Evolutionary conservation across 2,797 vertebrate genomes (phyloP).

Genomic region (Cercopithecus diana): DNA sequence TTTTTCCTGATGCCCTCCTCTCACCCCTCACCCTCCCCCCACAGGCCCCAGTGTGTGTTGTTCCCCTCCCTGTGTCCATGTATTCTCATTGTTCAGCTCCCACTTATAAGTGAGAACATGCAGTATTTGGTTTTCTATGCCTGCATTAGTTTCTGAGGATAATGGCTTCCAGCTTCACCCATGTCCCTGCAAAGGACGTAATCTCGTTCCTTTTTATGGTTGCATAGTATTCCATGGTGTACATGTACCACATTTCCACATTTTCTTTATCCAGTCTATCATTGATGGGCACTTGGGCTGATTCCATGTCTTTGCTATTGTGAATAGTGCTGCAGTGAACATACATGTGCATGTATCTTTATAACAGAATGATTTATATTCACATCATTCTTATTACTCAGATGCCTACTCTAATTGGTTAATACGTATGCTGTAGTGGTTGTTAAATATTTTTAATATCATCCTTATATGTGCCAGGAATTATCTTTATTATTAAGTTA

Average conservation of each 20-base stretch:
- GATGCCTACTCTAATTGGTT: background rate
- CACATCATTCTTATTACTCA: background rate
- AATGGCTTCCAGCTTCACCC: background rate
- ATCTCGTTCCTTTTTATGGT: background rate
- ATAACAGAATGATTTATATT: background rate
- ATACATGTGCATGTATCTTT: background rate
- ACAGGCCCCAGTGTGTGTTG: no score
- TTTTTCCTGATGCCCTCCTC: background rate
- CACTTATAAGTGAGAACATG: background rate
- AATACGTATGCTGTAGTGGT: background rate
- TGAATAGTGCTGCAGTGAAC: background rate
- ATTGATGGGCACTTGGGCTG: background rate
- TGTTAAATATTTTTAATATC: background rate
- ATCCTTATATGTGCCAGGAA: background rate
- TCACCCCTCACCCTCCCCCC: background rate
- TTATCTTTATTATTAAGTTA: constrained; percentile 10
- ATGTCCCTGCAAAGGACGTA: background rate
- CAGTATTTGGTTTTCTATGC: background rate
- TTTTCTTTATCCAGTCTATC: background rate
- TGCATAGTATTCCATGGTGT: background rate
- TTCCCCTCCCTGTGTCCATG: background rate
- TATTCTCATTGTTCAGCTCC: background rate
- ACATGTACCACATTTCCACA: background rate
- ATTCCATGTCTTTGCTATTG: background rate
- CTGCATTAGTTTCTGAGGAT: background rate